These are phyloP conservation scores for Theonella swinhoei DNA, from an alignment of 37 sponge, comb jelly and placozoan genomes.

Conservation along the genomic window DNA sequence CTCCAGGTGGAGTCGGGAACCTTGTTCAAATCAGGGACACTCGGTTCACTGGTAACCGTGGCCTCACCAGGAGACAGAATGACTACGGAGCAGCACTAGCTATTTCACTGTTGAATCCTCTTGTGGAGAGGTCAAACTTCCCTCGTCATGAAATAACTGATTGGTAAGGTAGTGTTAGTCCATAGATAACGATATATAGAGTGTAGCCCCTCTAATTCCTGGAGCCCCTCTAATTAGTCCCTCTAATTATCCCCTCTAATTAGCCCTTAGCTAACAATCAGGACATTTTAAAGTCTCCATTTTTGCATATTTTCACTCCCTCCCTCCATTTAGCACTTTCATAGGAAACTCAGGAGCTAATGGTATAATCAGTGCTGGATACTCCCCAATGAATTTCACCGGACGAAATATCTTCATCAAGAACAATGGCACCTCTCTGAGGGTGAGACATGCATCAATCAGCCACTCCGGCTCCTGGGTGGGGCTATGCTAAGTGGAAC, in stretches of 20 bases:
- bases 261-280: no score
- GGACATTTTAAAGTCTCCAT: no score
- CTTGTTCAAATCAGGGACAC: constrained; percentile 10
- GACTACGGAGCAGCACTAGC: constrained; percentile 48
- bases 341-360: constrained; percentile 33
- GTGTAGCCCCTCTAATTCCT: no score
- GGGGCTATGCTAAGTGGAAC: no score
- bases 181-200: no score
- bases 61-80: neutral
- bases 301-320: neutral
- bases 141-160: constrained; percentile 33
- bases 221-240: no score
- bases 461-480: no score
- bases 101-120: neutral
- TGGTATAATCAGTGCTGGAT: constrained; percentile 55
- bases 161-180: constrained; percentile 30
- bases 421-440: constrained; percentile 40
- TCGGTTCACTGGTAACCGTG: constrained; percentile 36
- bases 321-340: constrained; percentile 34
- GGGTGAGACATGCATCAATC: no score
- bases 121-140: neutral
- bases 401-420: constrained; percentile 35
- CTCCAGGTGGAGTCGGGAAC: constrained; percentile 22
- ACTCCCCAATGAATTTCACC: constrained; percentile 28
- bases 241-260: no score